Evolutionary conservation across 2,797 vertebrate species (phyloP), one percentile per base, ranked within the genome.

Genomic region (Chloroceryle inda): DNA sequence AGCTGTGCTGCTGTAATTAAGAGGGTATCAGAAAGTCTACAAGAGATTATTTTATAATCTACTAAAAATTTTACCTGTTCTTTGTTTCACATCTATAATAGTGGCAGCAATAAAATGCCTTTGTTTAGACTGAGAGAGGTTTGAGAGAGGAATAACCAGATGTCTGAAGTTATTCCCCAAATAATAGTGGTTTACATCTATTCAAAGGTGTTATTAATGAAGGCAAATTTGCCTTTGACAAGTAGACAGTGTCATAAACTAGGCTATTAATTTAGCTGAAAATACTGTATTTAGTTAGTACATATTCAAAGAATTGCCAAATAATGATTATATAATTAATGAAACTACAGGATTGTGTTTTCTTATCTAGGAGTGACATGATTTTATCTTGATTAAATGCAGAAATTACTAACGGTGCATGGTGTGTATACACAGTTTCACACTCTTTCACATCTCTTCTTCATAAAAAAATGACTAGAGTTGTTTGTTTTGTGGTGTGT

Each of bases 121-220:
- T 59, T 75, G 5, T 92, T 95, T 80, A 42, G 17, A 10, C 4
- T 85, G 44, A 80, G 85, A 82, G 35, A 75, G 26, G 11, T 53
- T 62, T 75, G 61, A 81, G 33, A 85, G 29, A 53, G 31, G 37
- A 81, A 33, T 35, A 81, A 72, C 24, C 37, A 81, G 44, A 61
- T 90, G 26, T 74, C 61, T 91, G 53, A 64, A 94, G 29, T 94
- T 88, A 33, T 79, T 97, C 78, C 49, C 56, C 33, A 88, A 78
- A 69, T 84, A n/a, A 44, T 37, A 33, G 20, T n/a, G 16, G 75
- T 92, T 73, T 58, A 19, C 42, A 72, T 50, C 59, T 68, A 27
- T 80, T 85, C 4, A 13, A 13, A 88, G 77, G 58, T n/a, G 27
- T 16, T 62, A 12, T 58, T 88, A 52, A 27, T 59, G 80, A 91